phyloP scores from a whole-genome alignment of 2,113 vertebrate species.

The Vimba vimba region DNA sequence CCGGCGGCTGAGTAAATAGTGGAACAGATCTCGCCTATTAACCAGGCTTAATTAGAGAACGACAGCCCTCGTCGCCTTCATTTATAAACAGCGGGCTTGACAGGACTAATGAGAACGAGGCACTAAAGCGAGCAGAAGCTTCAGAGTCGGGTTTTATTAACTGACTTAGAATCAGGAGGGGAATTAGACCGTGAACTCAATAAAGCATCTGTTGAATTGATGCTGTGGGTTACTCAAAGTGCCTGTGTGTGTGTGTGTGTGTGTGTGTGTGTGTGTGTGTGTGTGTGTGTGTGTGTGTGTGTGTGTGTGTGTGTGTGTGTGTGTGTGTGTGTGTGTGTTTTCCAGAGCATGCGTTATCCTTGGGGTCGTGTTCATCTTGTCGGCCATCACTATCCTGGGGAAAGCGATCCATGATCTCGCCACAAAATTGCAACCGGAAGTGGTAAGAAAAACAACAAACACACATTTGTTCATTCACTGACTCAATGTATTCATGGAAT shows the following conservation, averaged over 20 bases:
- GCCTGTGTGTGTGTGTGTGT: slow-evolving; percentile 44
- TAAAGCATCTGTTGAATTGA: neutral
- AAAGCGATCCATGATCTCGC: slow-evolving; percentile 96
- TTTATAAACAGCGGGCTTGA: neutral
- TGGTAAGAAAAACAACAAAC: slow-evolving; percentile 81
- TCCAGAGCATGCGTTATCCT: slow-evolving; percentile 92
- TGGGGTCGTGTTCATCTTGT: slow-evolving; percentile 93
- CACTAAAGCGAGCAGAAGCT: neutral
- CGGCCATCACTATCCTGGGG: slow-evolving; percentile 91
- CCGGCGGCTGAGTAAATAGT: neutral
- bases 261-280: neutral
- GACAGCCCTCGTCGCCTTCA: neutral
- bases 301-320: neutral
- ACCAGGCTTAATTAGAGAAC: slow-evolving; percentile 9
- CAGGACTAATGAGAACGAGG: neutral
- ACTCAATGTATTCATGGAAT: neutral
- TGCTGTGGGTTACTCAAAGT: neutral
- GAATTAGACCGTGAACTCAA: neutral
- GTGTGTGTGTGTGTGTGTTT: slow-evolving; percentile 50
- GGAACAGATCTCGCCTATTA: slow-evolving; percentile 13
- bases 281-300: slow-evolving; percentile 46
- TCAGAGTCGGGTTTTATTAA: slow-evolving; percentile 20
- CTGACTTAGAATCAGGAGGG: slow-evolving; percentile 1
- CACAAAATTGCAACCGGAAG: slow-evolving; percentile 92
- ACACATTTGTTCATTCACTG: neutral